Evolutionary conservation across 2,113 vertebrate species (phyloP), one percentile per base, ranked within the genome.

Genomic region (Phyllopteryx taeniolatus): DNA sequence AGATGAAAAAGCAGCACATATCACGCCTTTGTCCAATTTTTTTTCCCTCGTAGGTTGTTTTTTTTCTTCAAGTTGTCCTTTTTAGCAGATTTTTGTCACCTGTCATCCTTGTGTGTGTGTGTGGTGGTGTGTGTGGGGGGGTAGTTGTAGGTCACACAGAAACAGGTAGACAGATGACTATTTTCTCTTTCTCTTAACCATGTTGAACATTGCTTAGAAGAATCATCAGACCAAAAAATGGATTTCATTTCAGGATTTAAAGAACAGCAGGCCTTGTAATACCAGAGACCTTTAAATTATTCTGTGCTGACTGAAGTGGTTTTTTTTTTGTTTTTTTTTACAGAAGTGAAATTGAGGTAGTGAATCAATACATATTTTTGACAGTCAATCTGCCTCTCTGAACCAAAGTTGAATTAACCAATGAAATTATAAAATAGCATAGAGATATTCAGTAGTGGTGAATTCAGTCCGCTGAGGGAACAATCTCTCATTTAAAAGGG

Each of bases 1-100:
- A 94, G 93, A 90, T 91, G 91, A 87, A 93, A 94, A 92, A 91
- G 89, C 79, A 80, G 86, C 90, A 85, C 91, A 89, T 91, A 27
- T 27, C 88, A 92, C 92, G 92, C 85, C 89, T 93, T 89, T 92
- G 80, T 84, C 88, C 80, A 74, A 82, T 79, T 72, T 9, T 11
- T 46, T 46, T n/a, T n/a, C n/a, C n/a, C n/a, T n/a, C n/a, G n/a
- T n/a, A n/a, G n/a, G n/a, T n/a, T n/a, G n/a, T n/a, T n/a, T n/a
- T 89, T 88, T 92, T 92, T 90, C 84, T 87, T 86, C 83, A 27
- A 27, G 27, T 84, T 83, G 76, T 85, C 83, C 86, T 89, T 88
- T 90, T 90, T 88, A 79, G 8, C 12, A 31, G 12, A 35, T 57
- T 57, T 27, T 57, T 27, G 53, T 27, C 22, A 57, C n/a, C 10